Base-by-base conservation (phyloP, 2,797 vertebrate genomes). In the Gila robusta region DNA sequence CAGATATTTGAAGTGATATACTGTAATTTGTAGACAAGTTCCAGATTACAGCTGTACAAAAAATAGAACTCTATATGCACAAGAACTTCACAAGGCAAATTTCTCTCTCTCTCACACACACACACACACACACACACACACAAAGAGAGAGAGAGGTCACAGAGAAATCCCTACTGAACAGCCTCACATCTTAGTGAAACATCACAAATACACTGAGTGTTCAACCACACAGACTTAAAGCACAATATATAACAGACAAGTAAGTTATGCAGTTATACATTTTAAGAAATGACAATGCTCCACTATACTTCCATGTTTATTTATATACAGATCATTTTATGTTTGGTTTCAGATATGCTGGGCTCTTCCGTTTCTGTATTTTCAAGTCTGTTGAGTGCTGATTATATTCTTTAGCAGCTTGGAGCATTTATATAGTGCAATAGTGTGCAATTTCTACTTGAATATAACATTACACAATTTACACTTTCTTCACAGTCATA, bases 1-100 rank as follows among this genome's bases (percentile, higher is more conserved):
- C 23, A 47, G 9, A 79, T 59, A 47, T 41, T 44, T 19, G 5
- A 79, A 66, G 37, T 44, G 59, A 47, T 66, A 44, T 44, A 19
- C 64, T 28, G 28, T 79, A 39, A 16, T 49, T 49, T 49, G 14
- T 35, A 78, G 32, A 64, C 37, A 79, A 79, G n/a, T 47, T 41
- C 77, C 56, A 62, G 16, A 44, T 41, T 62, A 44, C n/a, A 79
- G 32, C 16, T 79, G 77, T 79, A 28, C n/a, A 79, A 62, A 78
- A 62, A 52, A 39, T 41, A 41, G 8, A 79, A 64, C 37, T 59
- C 49, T 59, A 23, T 39, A 59, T 79, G 59, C 59, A 79, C 39
- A 44, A 44, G n/a, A 64, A 64, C 17, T 5, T 47, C 9, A 79
- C 56, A 64, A 44, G 56, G 56, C 39, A 66, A 66, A 32, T 44